phyloP scores from a whole-genome alignment of 2,888 invertebrate genomes.

The Cryptops parisi region DNA sequence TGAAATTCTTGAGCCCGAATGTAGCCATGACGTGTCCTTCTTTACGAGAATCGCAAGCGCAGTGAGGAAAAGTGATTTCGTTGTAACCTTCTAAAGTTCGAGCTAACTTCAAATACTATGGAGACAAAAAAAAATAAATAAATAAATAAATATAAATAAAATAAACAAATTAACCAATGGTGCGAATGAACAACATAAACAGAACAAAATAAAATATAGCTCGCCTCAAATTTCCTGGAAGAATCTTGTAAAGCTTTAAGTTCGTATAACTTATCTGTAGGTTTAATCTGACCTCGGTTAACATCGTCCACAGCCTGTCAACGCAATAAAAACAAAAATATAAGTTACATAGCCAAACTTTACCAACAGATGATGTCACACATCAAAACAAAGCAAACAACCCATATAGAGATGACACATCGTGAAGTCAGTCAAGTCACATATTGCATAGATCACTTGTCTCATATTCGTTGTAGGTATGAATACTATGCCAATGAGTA shows the following conservation, averaged over 20 bases:
- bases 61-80: constrained; percentile 85
- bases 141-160: neutral
- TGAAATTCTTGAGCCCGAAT: constrained; percentile 48
- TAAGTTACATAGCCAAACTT: no score
- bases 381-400: no score
- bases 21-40: constrained; percentile 69
- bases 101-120: constrained; percentile 62
- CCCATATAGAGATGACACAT: no score
- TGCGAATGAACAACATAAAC: neutral
- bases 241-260: constrained; percentile 88
- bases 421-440: no score
- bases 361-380: no score
- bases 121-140: constrained; percentile 10
- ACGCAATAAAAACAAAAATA: constrained; percentile 20
- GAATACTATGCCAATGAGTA: no score
- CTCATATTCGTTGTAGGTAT: no score
- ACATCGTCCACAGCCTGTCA: constrained; percentile 77
- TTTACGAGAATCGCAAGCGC: constrained; percentile 77
- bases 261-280: constrained; percentile 85
- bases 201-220: neutral
- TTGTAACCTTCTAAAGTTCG: constrained; percentile 83
- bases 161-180: neutral
- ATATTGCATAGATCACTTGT: no score
- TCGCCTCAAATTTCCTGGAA: constrained; percentile 60
- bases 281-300: constrained; percentile 77